These are phyloP conservation scores for Mus spicilegus DNA, from an alignment of 2,113 vertebrate species.

Conservation along the genomic window DNA sequence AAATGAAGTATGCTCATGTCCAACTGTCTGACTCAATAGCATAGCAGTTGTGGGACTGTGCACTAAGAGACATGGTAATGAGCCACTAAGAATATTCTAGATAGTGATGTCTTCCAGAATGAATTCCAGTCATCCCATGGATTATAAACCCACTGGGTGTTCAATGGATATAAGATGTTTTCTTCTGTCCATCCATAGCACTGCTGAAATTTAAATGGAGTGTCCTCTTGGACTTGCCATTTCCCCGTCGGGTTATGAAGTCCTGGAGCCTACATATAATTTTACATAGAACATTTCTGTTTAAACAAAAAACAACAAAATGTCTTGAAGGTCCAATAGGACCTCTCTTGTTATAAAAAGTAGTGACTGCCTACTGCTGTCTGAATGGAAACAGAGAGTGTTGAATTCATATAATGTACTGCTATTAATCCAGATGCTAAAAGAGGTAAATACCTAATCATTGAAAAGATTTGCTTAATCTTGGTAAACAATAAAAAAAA, in stretches of 20 bases:
- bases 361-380: background rate
- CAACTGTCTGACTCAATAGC: background rate
- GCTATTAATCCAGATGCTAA: background rate
- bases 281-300: slow-evolving; percentile 19
- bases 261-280: background rate
- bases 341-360: slow-evolving; percentile 34
- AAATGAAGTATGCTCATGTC: background rate
- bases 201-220: background rate
- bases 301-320: background rate
- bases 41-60: background rate
- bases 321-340: background rate
- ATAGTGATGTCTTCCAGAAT: background rate
- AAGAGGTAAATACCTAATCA: background rate
- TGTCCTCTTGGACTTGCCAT: background rate
- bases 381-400: background rate
- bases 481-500: slow-evolving; percentile 64
- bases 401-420: background rate
- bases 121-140: background rate
- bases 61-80: slow-evolving; percentile 31
- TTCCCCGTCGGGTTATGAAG: background rate
- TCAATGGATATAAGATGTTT: slow-evolving; percentile 1
- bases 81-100: slow-evolving; percentile 43
- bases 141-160: background rate
- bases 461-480: background rate
- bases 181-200: background rate